Conservation (phyloP, 2,888 invertebrate species). For the Caenorhabditis sp. region DNA sequence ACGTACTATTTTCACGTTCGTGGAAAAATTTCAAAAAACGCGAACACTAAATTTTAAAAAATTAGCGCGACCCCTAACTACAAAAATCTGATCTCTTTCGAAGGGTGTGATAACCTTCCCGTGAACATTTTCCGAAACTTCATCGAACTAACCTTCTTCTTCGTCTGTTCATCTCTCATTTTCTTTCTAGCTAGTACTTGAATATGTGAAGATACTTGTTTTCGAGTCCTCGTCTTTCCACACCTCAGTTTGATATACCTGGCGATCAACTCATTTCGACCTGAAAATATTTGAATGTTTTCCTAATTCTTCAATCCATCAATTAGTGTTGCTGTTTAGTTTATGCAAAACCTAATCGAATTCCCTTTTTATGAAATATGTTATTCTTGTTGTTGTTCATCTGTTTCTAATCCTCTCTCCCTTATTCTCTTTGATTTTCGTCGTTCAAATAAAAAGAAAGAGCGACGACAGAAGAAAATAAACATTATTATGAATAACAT, state of each 20-base stretch:
- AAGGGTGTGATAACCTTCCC: too few relatives aligned
- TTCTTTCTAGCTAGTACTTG: conserved; percentile 98
- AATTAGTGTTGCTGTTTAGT: not conserved
- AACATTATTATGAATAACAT: not conserved
- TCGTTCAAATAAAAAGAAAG: too few relatives aligned
- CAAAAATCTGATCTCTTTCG: too few relatives aligned
- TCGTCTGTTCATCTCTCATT: conserved; percentile 95
- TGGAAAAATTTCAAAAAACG: too few relatives aligned
- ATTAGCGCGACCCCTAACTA: too few relatives aligned
- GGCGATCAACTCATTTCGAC: conserved; percentile 99
- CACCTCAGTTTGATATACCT: conserved; percentile 99
- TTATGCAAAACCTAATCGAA: not conserved
- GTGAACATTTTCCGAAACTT: too few relatives aligned
- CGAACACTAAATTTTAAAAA: too few relatives aligned
- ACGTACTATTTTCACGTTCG: too few relatives aligned
- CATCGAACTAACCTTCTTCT: conserved; percentile 85
- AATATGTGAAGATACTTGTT: conserved; percentile 99
- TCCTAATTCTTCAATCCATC: not conserved
- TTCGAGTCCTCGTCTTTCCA: conserved; percentile 98
- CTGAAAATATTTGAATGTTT: conserved; percentile 76
- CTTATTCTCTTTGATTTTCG: too few relatives aligned
- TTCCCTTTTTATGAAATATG: not conserved
- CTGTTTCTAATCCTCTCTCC: not conserved
- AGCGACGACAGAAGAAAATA: not conserved
- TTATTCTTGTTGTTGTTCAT: not conserved